Evolutionary conservation across 2,113 vertebrate genomes (phyloP), one percentile per base, ranked within the genome.

Genomic region (Pleuronectes platessa): DNA sequence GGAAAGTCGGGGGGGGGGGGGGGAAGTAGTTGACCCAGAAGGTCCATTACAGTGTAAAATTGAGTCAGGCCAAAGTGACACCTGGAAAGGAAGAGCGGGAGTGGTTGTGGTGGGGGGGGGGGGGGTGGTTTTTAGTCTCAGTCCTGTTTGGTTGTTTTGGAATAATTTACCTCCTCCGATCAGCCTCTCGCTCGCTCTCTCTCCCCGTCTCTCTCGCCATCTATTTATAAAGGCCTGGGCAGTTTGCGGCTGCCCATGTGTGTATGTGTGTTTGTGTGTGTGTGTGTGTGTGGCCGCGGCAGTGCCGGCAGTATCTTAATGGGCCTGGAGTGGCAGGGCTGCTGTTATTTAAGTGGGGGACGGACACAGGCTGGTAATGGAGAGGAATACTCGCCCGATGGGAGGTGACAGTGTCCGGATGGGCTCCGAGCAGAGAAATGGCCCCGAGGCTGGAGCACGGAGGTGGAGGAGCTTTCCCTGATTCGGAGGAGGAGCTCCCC

Each of bases 11-110:
- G 26, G 3, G 3, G 67, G 72, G 66, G 54, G 78, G 68, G 81
- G 79, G 81, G 87, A 91, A 88, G 85, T 74, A 90, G 84, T 89
- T 90, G 88, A 90, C 91, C 90, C 87, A 78, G 80, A 76, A 92
- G 87, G 93, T 94, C 92, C 90, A 94, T 94, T 94, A 95, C 90
- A 94, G 93, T 93, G 90, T 88, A 93, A 92, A 93, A 94, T 94
- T 92, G 92, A 94, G 90, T 93, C 84, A 63, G 93, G 79, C 81
- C 84, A 92, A 93, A 93, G 90, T 93, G 92, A 92, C 92, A 93
- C 90, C 89, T 92, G 90, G 62, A 71, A 75, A 84, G 71, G 77
- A 84, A 79, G 49, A 64, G 75, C 35, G 40, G 2, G 42, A 49
- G 17, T 15, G 20, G 79, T 12, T 1, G 24, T 24, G 24, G 24